phyloP scores from a whole-genome alignment of 2,113 vertebrate species.

The Bungarus multicinctus region DNA sequence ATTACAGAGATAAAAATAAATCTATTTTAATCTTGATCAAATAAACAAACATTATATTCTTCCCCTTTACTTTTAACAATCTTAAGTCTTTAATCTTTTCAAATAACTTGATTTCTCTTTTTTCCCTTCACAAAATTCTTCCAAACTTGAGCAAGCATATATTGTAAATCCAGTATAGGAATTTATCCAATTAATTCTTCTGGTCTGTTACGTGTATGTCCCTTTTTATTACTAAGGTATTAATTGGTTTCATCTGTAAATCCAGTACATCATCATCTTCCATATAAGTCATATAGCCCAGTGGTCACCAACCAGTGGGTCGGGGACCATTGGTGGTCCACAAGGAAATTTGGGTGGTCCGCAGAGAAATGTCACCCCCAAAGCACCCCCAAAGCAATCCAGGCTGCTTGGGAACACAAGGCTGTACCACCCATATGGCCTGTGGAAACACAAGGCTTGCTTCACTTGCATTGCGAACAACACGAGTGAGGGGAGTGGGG shows the following conservation, averaged over 20 bases:
- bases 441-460: no score
- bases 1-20: background rate
- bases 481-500: no score
- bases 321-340: no score
- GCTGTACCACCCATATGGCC: no score
- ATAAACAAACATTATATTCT: background rate
- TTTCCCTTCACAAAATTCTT: background rate
- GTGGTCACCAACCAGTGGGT: no score
- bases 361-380: no score
- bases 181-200: background rate
- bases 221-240: background rate
- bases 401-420: no score
- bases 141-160: background rate
- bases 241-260: background rate
- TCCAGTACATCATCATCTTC: background rate
- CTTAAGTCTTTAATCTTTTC: background rate
- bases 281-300: background rate
- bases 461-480: no score
- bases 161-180: background rate
- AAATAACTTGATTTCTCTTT: background rate
- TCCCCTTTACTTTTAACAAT: background rate
- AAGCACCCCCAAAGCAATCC: no score
- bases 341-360: no score
- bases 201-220: background rate
- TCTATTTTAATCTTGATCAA: background rate